Percentiles rank a stretch among this genome's conserved stretches.
Evolutionary conservation across 2,888 invertebrate genomes (phyloP).

Genomic region (Rhagium mordax): DNA sequence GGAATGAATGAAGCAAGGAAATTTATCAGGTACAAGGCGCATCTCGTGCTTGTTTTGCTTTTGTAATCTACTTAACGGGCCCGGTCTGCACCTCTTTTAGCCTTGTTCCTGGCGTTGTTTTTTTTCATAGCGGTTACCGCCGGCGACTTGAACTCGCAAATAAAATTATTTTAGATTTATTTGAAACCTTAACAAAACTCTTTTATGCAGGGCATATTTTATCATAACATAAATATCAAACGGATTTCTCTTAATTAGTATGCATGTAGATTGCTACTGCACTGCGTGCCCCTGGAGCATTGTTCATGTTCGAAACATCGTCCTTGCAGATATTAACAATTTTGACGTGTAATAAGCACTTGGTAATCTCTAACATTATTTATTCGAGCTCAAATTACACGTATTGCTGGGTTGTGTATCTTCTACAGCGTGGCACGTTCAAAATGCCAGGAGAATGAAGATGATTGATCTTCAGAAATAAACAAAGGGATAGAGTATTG

Average conservation of each 20-base stretch:
- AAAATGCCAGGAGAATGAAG: neutral
- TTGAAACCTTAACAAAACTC: too few species aligned
- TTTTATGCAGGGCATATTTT: too few species aligned
- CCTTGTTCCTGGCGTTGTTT: neutral
- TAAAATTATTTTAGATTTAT: too few species aligned
- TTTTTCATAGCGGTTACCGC: neutral
- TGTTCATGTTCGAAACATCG: slow-evolving; percentile 50
- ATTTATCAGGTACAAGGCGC: neutral
- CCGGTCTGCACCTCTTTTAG: neutral
- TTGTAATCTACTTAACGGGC: neutral
- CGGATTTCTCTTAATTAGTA: too few species aligned
- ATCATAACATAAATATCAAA: too few species aligned
- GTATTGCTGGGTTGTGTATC: slow-evolving; percentile 19
- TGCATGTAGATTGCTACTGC: slow-evolving; percentile 6
- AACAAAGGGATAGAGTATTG: too few species aligned
- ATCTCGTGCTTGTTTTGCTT: neutral
- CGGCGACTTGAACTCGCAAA: too few species aligned
- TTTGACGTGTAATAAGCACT: slow-evolving; percentile 63
- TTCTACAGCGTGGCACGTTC: neutral
- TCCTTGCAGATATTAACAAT: slow-evolving; percentile 61
- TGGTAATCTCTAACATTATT: slow-evolving; percentile 59
- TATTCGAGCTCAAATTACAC: slow-evolving; percentile 61
- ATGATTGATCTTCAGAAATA: too few species aligned
- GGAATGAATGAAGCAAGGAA: slow-evolving; percentile 1
- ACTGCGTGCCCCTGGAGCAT: slow-evolving; percentile 47